These are phyloP conservation scores for Zophobas atratus DNA, from an alignment of 1,140 invertebrate genomes.

Conservation along the genomic window DNA sequence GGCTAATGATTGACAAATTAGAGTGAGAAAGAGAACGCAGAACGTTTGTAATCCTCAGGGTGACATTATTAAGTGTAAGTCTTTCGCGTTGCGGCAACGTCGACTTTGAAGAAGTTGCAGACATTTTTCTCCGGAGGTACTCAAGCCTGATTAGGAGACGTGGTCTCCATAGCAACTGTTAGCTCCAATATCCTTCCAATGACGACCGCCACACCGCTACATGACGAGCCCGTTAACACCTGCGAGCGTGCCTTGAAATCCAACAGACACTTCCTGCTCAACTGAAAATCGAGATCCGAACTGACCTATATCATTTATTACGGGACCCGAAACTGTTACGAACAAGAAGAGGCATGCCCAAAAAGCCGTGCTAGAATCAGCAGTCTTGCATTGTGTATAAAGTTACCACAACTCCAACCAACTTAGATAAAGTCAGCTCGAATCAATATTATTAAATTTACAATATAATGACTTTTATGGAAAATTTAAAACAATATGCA, in stretches of 20 bases:
- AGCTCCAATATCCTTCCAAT: conserved; percentile 40
- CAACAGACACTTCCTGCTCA: neutral
- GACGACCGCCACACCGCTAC: conserved; percentile 38
- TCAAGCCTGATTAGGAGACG: conserved; percentile 38
- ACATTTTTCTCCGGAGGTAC: conserved; percentile 37
- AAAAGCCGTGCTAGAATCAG: too few species aligned
- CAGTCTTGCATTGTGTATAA: too few species aligned
- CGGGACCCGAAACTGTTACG: too few species aligned
- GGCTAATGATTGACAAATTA: conserved; percentile 17
- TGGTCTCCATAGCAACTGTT: conserved; percentile 33
- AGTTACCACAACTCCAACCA: too few species aligned
- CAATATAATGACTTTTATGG: too few species aligned
- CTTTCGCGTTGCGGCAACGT: conserved; percentile 18
- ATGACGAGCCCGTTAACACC: conserved; percentile 40
- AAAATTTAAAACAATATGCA: too few species aligned
- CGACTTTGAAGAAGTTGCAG: conserved; percentile 39
- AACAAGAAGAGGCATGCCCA: too few species aligned
- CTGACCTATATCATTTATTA: conserved; percentile 30
- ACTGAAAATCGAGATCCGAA: conserved; percentile 14
- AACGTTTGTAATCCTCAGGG: neutral
- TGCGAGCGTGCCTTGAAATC: conserved; percentile 36
- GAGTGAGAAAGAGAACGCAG: neutral
- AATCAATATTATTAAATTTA: too few species aligned
- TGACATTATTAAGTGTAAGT: conserved; percentile 27
- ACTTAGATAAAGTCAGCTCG: too few species aligned